A percentile compares a stretch with the other conserved stretches of the same genome.
Conservation (phyloP, 2,797 vertebrate species). For the Hippopotamyrus pictus region DNA sequence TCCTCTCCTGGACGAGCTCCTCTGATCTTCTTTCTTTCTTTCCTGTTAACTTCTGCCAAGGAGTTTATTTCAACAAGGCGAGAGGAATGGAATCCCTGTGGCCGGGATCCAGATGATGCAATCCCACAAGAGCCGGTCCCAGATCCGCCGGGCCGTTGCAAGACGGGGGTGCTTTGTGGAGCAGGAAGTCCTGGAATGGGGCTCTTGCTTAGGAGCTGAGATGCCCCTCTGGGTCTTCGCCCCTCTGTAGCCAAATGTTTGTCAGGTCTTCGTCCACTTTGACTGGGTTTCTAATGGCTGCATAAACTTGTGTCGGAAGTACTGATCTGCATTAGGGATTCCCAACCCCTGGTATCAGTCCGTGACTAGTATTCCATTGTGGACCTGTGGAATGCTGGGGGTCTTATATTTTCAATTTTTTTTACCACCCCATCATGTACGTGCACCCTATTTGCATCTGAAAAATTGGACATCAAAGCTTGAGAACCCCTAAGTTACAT, state of each 20-base stretch:
- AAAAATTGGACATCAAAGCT: background rate
- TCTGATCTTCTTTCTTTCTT: slow-evolving; percentile 48
- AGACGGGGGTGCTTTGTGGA: slow-evolving; percentile 22
- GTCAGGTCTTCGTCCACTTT: background rate
- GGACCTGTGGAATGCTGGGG: background rate
- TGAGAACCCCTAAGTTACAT: background rate
- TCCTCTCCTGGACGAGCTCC: slow-evolving; percentile 39
- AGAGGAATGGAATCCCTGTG: slow-evolving; percentile 34
- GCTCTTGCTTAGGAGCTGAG: slow-evolving; percentile 21
- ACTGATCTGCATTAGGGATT: background rate
- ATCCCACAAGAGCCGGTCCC: slow-evolving; percentile 50
- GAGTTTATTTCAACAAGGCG: slow-evolving; percentile 33
- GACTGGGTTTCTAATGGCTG: background rate
- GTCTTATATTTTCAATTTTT: background rate
- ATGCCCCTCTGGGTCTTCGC: background rate
- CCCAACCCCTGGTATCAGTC: background rate
- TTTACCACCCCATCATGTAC: background rate
- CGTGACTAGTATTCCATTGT: background rate
- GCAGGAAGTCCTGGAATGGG: slow-evolving; percentile 1
- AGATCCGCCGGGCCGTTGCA: slow-evolving; percentile 28
- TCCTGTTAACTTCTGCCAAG: slow-evolving; percentile 52
- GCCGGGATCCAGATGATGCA: slow-evolving; percentile 52
- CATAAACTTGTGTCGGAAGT: background rate
- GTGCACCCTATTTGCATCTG: background rate
- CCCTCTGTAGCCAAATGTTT: background rate